Percentiles rank a stretch among this genome's conserved stretches.
phyloP scores from a whole-genome alignment of 2,797 vertebrate genomes.

The Huso huso region DNA sequence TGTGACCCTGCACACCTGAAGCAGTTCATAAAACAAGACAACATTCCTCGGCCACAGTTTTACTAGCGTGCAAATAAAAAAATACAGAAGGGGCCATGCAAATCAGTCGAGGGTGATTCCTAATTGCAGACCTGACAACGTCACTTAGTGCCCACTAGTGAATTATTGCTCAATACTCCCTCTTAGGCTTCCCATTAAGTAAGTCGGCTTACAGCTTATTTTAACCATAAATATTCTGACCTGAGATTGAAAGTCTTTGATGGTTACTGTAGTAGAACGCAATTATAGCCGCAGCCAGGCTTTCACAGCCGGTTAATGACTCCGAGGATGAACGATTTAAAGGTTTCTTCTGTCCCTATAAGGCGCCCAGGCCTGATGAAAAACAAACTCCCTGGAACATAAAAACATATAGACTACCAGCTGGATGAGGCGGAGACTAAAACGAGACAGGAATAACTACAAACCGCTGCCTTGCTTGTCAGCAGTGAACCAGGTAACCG shows the following conservation, averaged over 20 bases:
- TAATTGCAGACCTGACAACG: not conserved
- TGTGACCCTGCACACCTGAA: not conserved
- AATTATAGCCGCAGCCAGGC: conserved; percentile 25
- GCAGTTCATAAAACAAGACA: not conserved
- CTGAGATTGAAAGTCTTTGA: conserved; percentile 20
- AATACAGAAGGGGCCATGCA: not conserved
- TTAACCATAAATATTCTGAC: conserved; percentile 27
- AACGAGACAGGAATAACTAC: too few species aligned
- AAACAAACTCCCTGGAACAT: too few species aligned
- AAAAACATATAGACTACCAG: too few species aligned
- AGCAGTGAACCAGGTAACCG: too few species aligned
- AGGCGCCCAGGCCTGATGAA: too few species aligned
- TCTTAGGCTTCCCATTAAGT: conserved; percentile 28
- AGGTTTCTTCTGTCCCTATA: not conserved
- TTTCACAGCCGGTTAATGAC: conserved; percentile 12
- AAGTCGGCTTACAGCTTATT: conserved; percentile 26
- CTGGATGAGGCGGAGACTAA: too few species aligned
- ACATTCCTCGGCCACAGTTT: too few species aligned
- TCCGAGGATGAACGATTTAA: conserved; percentile 10
- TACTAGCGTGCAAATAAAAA: not conserved
- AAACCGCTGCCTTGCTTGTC: too few species aligned
- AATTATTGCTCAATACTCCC: conserved; percentile 15
- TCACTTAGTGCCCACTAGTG: conserved; percentile 13
- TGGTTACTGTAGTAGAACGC: conserved; percentile 27
- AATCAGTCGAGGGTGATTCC: not conserved